Conservation (phyloP, 2,888 invertebrate genomes). For the Plemyria rubiginata region DNA sequence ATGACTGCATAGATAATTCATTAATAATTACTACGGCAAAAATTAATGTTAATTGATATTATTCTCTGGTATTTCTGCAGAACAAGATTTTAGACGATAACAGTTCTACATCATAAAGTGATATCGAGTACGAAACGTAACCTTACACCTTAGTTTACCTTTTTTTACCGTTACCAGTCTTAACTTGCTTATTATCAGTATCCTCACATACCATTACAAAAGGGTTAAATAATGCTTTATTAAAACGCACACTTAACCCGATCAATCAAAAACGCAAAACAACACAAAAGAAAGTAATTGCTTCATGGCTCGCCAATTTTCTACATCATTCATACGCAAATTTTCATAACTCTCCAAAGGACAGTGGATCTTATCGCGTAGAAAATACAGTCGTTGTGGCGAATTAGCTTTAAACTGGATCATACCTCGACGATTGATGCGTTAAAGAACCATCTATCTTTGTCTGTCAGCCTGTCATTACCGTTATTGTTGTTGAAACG, state of each 20-base stretch:
- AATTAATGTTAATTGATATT: too few species aligned
- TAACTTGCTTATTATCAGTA: constrained; percentile 10
- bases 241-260: constrained; percentile 35
- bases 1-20: too few species aligned
- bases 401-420: constrained; percentile 24
- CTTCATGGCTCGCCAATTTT: constrained; percentile 31
- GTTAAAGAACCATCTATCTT: constrained; percentile 32
- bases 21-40: too few species aligned
- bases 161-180: constrained; percentile 4
- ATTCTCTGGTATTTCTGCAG: too few species aligned
- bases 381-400: constrained; percentile 1
- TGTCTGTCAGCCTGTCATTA: constrained; percentile 31
- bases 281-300: constrained; percentile 37
- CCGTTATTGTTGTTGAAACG: constrained; percentile 28
- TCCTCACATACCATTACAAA: constrained; percentile 19
- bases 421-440: constrained; percentile 33
- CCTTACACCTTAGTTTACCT: background rate
- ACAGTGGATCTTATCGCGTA: constrained; percentile 8
- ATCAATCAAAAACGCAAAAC: constrained; percentile 33
- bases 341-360: constrained; percentile 10
- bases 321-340: constrained; percentile 32
- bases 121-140: background rate
- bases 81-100: too few species aligned
- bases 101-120: too few species aligned
- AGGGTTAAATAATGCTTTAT: constrained; percentile 31